Conservation (phyloP, 2,113 vertebrate genomes). For the Choloepus hoffmanni region DNA sequence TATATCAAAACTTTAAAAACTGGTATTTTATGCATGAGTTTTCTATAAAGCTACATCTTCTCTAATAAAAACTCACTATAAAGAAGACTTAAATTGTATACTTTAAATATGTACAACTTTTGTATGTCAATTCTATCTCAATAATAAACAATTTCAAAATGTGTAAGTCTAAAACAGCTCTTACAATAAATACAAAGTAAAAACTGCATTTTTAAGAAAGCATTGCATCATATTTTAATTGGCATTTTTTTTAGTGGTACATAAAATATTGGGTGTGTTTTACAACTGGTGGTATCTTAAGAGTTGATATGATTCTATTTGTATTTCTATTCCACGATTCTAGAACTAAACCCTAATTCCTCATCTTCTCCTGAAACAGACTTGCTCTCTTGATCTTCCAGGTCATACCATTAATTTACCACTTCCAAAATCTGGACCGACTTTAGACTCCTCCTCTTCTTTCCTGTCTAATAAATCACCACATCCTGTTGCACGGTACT, state of each 20-base stretch:
- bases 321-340: background rate
- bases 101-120: background rate
- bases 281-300: background rate
- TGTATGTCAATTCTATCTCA: background rate
- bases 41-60: too few species aligned
- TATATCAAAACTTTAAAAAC: background rate
- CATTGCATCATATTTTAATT: background rate
- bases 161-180: background rate
- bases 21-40: too few species aligned
- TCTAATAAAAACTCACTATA: too few species aligned
- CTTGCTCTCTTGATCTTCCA: background rate
- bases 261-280: background rate
- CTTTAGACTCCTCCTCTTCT: background rate
- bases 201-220: conserved; percentile 6
- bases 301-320: background rate
- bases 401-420: background rate
- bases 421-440: background rate
- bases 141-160: conserved; percentile 11
- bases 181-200: conserved; percentile 17
- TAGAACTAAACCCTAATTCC: background rate
- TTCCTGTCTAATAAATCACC: background rate
- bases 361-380: background rate
- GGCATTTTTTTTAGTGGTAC: background rate
- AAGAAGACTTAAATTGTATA: background rate
- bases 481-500: background rate